Base-by-base conservation (phyloP, 53 echinoderm and acorn worm genomes). In the Holothuria leucospilota region DNA sequence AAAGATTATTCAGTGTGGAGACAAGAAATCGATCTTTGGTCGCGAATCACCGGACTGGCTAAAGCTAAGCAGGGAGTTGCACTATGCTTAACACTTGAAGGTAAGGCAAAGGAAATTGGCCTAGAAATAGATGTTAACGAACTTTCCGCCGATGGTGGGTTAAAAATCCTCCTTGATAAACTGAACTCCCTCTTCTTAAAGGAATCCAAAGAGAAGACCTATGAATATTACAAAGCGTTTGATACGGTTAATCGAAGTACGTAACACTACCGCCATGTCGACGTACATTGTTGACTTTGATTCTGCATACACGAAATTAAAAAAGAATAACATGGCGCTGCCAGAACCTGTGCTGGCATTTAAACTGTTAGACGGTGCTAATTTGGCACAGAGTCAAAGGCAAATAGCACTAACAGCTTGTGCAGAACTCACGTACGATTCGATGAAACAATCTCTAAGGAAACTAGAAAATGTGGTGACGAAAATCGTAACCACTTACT, bases 351-450 rank as follows among this genome's bases (percentile, higher is more conserved):
- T 67, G 34, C 68, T 67, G 34, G 68, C 68, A 34, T 67, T 67
- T 24, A 67, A 67, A 34, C 68, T 67, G 27, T 34, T 25, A 40
- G 41, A n/a, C 41, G 46, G 46, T 5, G 46, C 73, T 29, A 73
- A 73, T 40, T 42, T 73, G 39, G n/a, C 29, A 14, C 39, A 73
- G 5, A 73, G 49, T 42, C 41, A 73, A 38, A 73, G 73, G 41
- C 73, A 73, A 20, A 41, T 73, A 46, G 73, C 46, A 8, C 46
- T 73, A 46, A 73, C 73, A 38, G 73, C 73, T 18, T 73, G 39
- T 67, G 12, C 27, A 67, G 68, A 67, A 27, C 68, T 67, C 4
- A 67, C 34, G 6, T 25, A 29, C 25, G 34, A 67, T 14, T 67
- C 68, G 13, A 67, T 67, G 68, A 20, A 67, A 67, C 68, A 12